A percentile compares a stretch with the other conserved stretches of the same genome.
Evolutionary conservation across 1,140 invertebrate species (phyloP).

Genomic region (Sitobion miscanthi): DNA sequence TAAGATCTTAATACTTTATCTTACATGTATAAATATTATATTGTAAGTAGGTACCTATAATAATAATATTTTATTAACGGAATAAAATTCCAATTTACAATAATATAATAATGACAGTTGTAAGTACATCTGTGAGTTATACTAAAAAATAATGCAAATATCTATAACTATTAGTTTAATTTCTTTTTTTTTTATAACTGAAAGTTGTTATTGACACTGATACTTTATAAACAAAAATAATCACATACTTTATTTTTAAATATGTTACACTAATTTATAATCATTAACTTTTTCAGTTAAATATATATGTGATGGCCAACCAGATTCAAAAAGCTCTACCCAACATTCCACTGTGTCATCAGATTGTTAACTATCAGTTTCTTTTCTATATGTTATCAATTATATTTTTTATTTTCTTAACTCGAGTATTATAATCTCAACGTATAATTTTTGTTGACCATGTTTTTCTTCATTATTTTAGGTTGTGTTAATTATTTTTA

Average conservation of each 20-base stretch:
- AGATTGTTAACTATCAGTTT: slow-evolving; percentile 32
- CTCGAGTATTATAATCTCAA: not conserved
- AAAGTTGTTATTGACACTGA: too few relatives aligned
- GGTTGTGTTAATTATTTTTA: not conserved
- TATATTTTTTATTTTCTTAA: slow-evolving; percentile 16
- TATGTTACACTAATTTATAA: not conserved
- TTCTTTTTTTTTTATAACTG: too few relatives aligned
- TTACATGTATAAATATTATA: too few relatives aligned
- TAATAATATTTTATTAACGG: too few relatives aligned
- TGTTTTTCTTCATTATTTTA: not conserved
- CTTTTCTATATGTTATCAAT: slow-evolving; percentile 45
- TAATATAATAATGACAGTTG: too few relatives aligned
- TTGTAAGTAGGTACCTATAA: too few relatives aligned
- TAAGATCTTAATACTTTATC: too few relatives aligned
- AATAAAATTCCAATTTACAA: too few relatives aligned
- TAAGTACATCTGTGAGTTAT: too few relatives aligned
- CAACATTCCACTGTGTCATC: slow-evolving; percentile 49
- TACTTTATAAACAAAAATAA: not conserved
- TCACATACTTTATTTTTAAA: not conserved
- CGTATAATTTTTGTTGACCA: not conserved
- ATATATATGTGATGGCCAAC: slow-evolving; percentile 88
- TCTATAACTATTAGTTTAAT: too few relatives aligned
- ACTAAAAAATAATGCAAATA: too few relatives aligned
- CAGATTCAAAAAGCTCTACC: slow-evolving; percentile 63
- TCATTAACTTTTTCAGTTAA: slow-evolving; percentile 67